Conservation (phyloP, 2,113 vertebrate species). For the Catagonus wagneri region DNA sequence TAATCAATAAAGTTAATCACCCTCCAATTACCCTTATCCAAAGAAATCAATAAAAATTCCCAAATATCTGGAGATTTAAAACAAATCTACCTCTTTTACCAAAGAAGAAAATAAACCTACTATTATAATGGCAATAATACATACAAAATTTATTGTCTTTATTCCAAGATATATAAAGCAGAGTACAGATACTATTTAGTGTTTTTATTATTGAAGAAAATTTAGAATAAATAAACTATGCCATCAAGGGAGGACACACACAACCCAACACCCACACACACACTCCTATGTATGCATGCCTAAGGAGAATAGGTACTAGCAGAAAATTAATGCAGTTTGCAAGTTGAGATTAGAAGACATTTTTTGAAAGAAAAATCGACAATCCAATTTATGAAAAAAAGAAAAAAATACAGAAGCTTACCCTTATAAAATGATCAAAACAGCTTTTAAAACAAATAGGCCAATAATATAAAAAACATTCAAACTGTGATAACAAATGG, state of each 20-base stretch:
- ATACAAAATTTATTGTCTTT: neutral
- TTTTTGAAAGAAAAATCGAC: neutral
- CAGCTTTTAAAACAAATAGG: neutral
- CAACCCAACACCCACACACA: fast-evolving
- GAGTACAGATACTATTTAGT: neutral
- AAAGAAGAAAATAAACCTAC: neutral
- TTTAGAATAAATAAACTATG: neutral
- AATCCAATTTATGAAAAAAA: neutral
- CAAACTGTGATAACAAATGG: neutral
- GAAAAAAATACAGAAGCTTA: neutral
- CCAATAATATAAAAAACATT: neutral
- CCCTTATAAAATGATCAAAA: neutral
- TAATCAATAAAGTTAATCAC: neutral
- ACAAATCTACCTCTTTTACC: neutral
- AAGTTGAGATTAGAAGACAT: neutral
- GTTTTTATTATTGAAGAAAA: neutral
- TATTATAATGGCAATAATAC: neutral
- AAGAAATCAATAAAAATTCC: neutral
- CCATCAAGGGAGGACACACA: neutral
- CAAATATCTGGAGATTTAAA: neutral
- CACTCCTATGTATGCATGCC: neutral
- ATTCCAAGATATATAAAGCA: neutral
- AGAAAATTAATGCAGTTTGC: neutral
- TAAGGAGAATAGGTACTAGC: neutral
- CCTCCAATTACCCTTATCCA: neutral